Base-by-base conservation (phyloP, 2,888 invertebrate species). In the Automeris io region DNA sequence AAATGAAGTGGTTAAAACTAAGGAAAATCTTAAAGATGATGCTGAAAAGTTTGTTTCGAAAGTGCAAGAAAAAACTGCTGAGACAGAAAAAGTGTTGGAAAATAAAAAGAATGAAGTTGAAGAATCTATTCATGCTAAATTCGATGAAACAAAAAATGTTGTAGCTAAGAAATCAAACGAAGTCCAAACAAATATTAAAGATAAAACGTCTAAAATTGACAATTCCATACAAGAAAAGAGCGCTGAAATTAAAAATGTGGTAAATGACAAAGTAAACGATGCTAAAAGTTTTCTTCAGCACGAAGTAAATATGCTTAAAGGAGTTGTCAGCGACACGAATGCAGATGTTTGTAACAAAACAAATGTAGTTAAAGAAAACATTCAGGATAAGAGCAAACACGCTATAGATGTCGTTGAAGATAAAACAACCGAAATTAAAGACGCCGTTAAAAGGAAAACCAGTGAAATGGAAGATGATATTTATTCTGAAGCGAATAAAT, bases 1-100 rank as follows among this genome's bases (percentile, higher is more conserved):
- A 55, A 64, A 66, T 22, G 55, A 51, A 19, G 54, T 61, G 8
- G 52, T 58, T 11, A 69, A 73, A 33, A 75, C 73, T 47, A 61
- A 70, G 40, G 57, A 64, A n/a, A 69, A 72, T 51, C 36, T 72
- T 2, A 61, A 62, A 48, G 54, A 61, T 18, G 63, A 48, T 26
- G 64, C 65, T 43, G 57, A 55, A 12, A 48, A 57, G 26, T 32
- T 67, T 35, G 57, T 50, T 3, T 56, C 68, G 36, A 57, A 50
- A 40, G 44, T 61, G 33, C 51, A 65, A 18, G 61, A 63, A 7
- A 71, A 68, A 43, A 58, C 62, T 29, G 53, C 62, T 4, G 60
- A 71, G 53, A 47, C 56, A 1, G 64, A 68, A 45, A 60, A 69
- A 41, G 50, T 61, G 32, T 45, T 61, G 2, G 46, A 46, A 18